These are phyloP conservation scores for Peromyscus maniculatus DNA, from an alignment of 2,113 vertebrate genomes.

Conservation along the genomic window DNA sequence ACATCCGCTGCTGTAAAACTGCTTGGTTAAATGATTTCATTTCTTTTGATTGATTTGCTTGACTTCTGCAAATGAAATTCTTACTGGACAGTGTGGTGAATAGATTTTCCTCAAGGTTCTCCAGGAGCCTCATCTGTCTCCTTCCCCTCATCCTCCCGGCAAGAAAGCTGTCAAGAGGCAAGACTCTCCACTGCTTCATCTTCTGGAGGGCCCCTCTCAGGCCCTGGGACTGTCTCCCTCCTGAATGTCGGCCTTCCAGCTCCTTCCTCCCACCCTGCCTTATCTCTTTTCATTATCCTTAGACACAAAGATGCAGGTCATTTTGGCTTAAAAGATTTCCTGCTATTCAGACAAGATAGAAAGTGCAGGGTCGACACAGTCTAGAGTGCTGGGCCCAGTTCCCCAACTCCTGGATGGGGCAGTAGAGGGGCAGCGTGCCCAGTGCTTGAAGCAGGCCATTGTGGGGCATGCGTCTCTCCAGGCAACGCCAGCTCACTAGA, in stretches of 20 bases:
- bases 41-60: neutral
- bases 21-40: neutral
- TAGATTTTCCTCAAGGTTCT: neutral
- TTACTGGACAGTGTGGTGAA: neutral
- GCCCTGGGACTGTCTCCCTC: neutral
- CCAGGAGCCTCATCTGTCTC: neutral
- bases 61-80: conserved; percentile 44
- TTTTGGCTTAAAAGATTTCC: conserved; percentile 64
- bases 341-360: conserved; percentile 37
- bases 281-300: conserved; percentile 35
- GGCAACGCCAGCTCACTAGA: neutral
- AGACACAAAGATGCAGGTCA: conserved; percentile 19
- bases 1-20: neutral
- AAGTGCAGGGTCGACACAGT: neutral
- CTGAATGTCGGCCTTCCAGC: neutral
- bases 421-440: neutral
- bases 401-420: neutral
- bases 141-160: neutral
- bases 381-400: neutral
- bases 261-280: neutral
- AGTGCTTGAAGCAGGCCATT: neutral
- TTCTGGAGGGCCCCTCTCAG: neutral
- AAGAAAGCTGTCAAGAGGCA: neutral
- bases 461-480: neutral
- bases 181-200: neutral